Conservation (phyloP, 2,888 invertebrate genomes). For the Mactromeris polynyma region DNA sequence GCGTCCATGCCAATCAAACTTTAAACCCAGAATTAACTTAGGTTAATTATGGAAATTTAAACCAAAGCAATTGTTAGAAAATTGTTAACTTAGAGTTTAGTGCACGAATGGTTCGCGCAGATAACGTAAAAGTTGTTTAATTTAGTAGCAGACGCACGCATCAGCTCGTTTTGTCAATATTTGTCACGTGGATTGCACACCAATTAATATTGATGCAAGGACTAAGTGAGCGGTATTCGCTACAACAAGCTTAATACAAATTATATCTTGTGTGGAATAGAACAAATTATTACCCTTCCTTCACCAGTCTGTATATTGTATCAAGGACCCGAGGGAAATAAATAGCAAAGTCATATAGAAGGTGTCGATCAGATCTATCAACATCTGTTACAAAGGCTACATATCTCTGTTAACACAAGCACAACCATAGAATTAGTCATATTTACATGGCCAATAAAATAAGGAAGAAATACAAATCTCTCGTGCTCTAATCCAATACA, state of each 20-base stretch:
- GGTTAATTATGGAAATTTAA: too few relatives aligned
- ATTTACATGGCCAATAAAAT: slow-evolving; percentile 1
- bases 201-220: background rate
- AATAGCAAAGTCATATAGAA: background rate
- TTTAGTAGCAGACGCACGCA: background rate
- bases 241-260: background rate
- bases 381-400: background rate
- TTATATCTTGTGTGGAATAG: background rate
- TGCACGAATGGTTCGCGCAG: too few relatives aligned
- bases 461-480: background rate
- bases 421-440: background rate
- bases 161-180: background rate
- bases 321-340: background rate
- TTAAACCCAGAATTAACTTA: too few relatives aligned
- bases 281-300: background rate
- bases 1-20: too few relatives aligned
- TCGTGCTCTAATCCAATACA: background rate
- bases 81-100: too few relatives aligned
- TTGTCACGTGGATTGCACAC: background rate
- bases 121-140: too few relatives aligned
- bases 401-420: background rate
- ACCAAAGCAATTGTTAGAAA: too few relatives aligned
- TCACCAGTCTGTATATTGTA: background rate
- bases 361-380: background rate
- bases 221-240: background rate